Base-by-base conservation (phyloP, 2,797 vertebrate species). In the Macrochelys suwanniensis region DNA sequence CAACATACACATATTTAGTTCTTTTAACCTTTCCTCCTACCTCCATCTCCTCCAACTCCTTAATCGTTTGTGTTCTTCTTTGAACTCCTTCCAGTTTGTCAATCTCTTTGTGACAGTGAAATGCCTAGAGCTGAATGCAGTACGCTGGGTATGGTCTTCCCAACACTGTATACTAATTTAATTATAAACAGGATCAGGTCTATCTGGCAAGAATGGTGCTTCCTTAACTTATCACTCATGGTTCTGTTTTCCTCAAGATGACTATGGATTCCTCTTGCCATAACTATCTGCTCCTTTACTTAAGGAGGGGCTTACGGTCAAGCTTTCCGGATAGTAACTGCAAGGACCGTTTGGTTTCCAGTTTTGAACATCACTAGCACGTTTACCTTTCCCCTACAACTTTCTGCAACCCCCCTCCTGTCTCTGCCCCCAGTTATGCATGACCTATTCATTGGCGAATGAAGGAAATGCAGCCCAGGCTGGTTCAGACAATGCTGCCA, bases 271-370 rank as follows among this genome's bases (percentile, higher is more conserved):
- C 88, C 91, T 59, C 33, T 80, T 93, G 56, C 85, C 11, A 0
- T 77, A 89, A 74, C 61, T 50, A 23, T 94, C 93, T 94, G 85
- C 80, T 91, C 84, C 71, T 93, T 96, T 89, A 94, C 96, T 95
- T 94, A 93, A 94, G 87, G 74, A 42, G 89, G 81, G 80, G 93
- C 94, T 97, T 95, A 93, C 89, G 49, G 65, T 87, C 45, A 93
- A 92, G 91, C 94, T 97, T 93, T 93, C 95, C 86, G 94, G 82
- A 71, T 0, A 0, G 61, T 96, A 97, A 97, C 93, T 93, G 95
- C 92, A 95, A 81, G 54, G 80, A 95, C 91, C 7, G 0, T 87
- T 93, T 23, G 76, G 94, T 68, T 71, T 57, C 78, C 1, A 1
- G 47, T 65, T 89, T 86, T 56, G 92, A 85, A 89, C 78, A 56